Percentiles rank a stretch among this genome's conserved stretches.
phyloP scores from a whole-genome alignment of 2,113 vertebrate genomes.

The Hemiscyllium ocellatum region DNA sequence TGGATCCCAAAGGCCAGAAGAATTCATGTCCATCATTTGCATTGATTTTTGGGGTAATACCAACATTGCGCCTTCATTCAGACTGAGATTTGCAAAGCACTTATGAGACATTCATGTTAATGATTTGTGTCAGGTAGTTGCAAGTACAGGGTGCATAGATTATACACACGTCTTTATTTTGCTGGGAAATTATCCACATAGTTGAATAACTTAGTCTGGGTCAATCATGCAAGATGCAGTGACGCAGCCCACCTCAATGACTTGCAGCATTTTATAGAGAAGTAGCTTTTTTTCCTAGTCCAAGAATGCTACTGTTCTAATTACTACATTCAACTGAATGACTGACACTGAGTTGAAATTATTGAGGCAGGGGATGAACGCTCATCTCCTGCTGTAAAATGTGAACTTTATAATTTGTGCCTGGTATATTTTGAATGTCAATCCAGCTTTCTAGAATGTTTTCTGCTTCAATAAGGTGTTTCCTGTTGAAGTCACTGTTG shows the following conservation, averaged over 20 bases:
- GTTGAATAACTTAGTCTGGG: neutral
- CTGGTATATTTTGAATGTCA: neutral
- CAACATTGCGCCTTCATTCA: neutral
- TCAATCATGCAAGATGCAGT: neutral
- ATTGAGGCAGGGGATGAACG: neutral
- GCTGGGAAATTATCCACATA: neutral
- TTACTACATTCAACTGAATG: neutral
- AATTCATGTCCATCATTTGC: neutral
- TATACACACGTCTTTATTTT: neutral
- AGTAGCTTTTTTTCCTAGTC: neutral
- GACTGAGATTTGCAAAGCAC: neutral
- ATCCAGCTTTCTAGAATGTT: neutral
- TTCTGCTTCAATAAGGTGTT: too few species aligned
- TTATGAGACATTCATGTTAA: neutral
- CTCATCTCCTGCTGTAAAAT: neutral
- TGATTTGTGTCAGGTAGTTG: neutral
- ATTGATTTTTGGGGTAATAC: neutral
- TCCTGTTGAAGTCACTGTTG: neutral
- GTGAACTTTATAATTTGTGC: neutral
- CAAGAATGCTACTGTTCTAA: neutral
- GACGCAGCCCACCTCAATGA: neutral
- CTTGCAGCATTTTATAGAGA: neutral
- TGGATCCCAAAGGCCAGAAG: neutral
- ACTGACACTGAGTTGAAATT: neutral
- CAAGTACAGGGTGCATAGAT: neutral